Evolutionary conservation across 2,888 invertebrate species (phyloP), one percentile per base, ranked within the genome.

Genomic region (Thereva unica): DNA sequence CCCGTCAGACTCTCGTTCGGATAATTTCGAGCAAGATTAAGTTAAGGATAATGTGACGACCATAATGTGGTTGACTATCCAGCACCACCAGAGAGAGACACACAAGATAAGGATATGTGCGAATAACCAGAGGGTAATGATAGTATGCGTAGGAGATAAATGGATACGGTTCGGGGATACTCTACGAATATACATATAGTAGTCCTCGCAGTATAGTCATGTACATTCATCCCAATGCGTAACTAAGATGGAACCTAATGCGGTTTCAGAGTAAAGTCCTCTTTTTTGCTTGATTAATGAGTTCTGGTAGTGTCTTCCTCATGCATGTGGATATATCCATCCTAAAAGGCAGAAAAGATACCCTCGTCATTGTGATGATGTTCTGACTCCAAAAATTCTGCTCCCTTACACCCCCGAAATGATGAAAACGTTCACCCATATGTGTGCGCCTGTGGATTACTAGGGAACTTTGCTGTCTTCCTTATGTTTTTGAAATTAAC

Each of bases 61-160:
- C 50, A 34, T 50, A 23, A 23, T 23, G 23, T 23, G 23, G 23
- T 23, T 23, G 23, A 23, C 23, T 23, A 23, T 23, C 23, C 23
- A 23, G 23, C 23, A 23, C 23, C 23, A n/a, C n/a, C n/a, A n/a
- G n/a, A 23, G 23, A 23, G 23, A 23, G 23, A 23, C 23, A 23
- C 23, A 23, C 23, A 23, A 23, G 23, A 23, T 23, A 23, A 23
- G 23, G 23, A 23, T 23, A 23, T 23, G 23, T 23, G 23, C 23
- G 23, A 23, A 23, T 23, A 23, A 23, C 23, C n/a, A 47, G 9
- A 10, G 6, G 6, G n/a, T 10, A n/a, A 12, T 9, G n/a, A 10
- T 53, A 5, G 53, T 53, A 53, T 53, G 53, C 40, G 53, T 53
- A 3, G 40, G 52, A 53, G 53, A 53, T 40, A 53, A 53, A 53